Evolutionary conservation across 2,888 invertebrate genomes (phyloP), one percentile per base, ranked within the genome.

Genomic region (Tiliacea citrago): DNA sequence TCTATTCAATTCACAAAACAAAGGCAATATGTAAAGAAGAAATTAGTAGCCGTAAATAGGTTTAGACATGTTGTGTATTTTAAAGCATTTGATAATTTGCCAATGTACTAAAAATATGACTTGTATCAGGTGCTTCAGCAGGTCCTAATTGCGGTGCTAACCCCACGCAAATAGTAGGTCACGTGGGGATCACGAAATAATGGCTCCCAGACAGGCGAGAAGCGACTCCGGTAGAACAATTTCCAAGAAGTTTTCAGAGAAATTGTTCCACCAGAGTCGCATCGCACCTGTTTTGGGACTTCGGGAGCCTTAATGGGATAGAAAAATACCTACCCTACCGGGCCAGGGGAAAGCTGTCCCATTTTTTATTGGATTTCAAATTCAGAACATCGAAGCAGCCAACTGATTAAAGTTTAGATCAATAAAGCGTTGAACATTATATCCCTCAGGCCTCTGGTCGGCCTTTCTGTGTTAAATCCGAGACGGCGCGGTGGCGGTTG

Each of bases 71-170:
- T 29, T 29, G 3, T 35, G 16, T 24, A 5, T 60, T 61, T 51
- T 68, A 49, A n/a, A 24, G 29, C 21, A 24, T 42, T 60, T 68
- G 61, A 39, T 45, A 35, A n/a, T 8, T 69, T 62, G 39, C 73
- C 73, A 69, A 73, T 55, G 35, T 49, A 72, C 39, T 16, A 47
- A 66, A 47, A 47, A 5, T 21, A 57, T 58, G 66, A 24, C 35
- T 60, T 53, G 45, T 45, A 58, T 72, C 39, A 72, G 49, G 24
- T 66, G 57, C 47, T 18, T 45, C 7, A 61, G 39, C 18, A 21
- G 49, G 13, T 29, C 2, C 5, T 24, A 16, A 55, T 55, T 42
- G n/a, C 12, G 12, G 53, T 12, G 18, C 0, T n/a, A 29, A 16
- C 29, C 29, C 57, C 51, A 53, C 45, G 47, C 21, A 35, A 39